Conservation (phyloP, 2,113 vertebrate species). For the Alosa alosa region DNA sequence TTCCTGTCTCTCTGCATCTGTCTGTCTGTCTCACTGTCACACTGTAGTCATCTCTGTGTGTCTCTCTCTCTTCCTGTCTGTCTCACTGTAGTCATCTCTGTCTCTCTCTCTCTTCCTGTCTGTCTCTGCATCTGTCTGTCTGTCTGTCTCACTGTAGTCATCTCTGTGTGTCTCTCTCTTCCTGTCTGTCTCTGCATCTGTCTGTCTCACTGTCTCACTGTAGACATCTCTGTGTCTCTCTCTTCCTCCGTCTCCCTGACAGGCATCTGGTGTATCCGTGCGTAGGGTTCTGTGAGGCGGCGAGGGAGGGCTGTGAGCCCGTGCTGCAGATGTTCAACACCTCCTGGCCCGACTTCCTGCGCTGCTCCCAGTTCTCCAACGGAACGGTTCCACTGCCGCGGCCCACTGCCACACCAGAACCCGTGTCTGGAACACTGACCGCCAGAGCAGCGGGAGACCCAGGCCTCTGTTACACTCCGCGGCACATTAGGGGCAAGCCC, state of each 20-base stretch:
- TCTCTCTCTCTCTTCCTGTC: background rate
- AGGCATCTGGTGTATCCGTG: slow-evolving; percentile 80
- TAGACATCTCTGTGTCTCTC: background rate
- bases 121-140: background rate
- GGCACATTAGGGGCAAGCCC: slow-evolving; percentile 71
- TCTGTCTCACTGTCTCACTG: background rate
- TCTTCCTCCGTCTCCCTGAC: slow-evolving; percentile 46
- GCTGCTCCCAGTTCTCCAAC: slow-evolving; percentile 87
- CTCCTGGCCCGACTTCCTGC: slow-evolving; percentile 91
- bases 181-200: background rate
- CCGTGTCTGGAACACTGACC: background rate
- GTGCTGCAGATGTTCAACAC: slow-evolving; percentile 89
- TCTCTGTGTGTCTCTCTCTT: background rate
- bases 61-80: background rate
- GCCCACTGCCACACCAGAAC: slow-evolving; percentile 32
- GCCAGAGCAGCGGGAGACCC: slow-evolving; percentile 39
- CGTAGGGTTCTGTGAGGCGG: slow-evolving; percentile 87
- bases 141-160: background rate
- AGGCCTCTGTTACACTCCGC: slow-evolving; percentile 73
- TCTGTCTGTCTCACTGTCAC: too few species aligned
- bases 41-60: background rate
- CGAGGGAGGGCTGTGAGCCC: slow-evolving; percentile 88
- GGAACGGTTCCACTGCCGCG: slow-evolving; percentile 36
- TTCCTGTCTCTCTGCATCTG: background rate
- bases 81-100: background rate